Evolutionary conservation across 2,888 invertebrate genomes (phyloP).

Genomic region (Liposcelis brunnea): DNA sequence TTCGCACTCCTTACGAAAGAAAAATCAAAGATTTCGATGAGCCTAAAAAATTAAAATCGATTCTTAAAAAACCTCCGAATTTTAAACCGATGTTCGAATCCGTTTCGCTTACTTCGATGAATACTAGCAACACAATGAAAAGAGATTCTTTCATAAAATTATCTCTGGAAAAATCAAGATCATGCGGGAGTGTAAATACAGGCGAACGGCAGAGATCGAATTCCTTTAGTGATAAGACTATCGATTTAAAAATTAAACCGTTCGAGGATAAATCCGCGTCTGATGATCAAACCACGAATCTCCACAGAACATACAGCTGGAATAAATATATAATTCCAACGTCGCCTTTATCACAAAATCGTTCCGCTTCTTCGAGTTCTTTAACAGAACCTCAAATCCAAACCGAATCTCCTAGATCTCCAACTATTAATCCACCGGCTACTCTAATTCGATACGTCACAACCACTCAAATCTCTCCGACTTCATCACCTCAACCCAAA

Average conservation of each 20-base stretch:
- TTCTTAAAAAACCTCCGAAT: slow-evolving; percentile 2
- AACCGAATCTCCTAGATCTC: too few relatives aligned
- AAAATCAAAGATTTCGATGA: not conserved
- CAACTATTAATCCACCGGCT: slow-evolving; percentile 1
- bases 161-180: slow-evolving; percentile 4
- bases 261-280: too few relatives aligned
- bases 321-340: not conserved
- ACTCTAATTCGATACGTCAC: not conserved
- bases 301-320: too few relatives aligned
- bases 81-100: not conserved
- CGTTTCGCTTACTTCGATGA: not conserved
- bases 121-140: too few relatives aligned
- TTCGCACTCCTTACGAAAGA: not conserved
- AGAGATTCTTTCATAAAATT: too few relatives aligned
- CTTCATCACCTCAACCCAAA: not conserved
- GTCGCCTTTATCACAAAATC: slow-evolving; percentile 1
- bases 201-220: not conserved
- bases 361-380: slow-evolving; percentile 3
- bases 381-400: not conserved
- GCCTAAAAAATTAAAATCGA: slow-evolving; percentile 3
- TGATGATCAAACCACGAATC: too few relatives aligned
- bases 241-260: slow-evolving; percentile 3
- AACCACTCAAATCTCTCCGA: not conserved
- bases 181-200: not conserved
- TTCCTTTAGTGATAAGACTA: too few relatives aligned